Conservation (phyloP, 1,140 invertebrate species). For the Teleogryllus occipitalis region DNA sequence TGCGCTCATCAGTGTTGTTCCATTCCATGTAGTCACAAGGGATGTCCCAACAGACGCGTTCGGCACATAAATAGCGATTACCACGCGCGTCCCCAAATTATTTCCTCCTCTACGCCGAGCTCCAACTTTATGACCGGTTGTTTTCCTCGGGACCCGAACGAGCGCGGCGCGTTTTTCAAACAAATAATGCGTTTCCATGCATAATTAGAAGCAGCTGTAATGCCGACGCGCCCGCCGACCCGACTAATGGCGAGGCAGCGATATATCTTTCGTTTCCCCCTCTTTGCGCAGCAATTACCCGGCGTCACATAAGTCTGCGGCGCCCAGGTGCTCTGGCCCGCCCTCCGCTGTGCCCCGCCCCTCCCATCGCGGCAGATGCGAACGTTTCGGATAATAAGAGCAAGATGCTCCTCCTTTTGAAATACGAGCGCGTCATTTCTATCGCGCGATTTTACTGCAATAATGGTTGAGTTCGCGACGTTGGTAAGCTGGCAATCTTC, state of each 20-base stretch:
- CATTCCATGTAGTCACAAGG: no score
- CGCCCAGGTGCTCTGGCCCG: background rate
- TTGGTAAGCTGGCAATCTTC: no score
- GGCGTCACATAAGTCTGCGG: background rate
- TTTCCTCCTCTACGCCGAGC: background rate
- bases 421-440: no score
- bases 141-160: background rate
- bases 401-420: background rate
- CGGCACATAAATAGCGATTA: background rate
- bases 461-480: no score
- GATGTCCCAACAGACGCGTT: background rate
- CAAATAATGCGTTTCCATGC: background rate
- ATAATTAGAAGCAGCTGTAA: constrained; percentile 1
- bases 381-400: background rate
- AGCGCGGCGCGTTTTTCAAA: background rate
- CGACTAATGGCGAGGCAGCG: background rate
- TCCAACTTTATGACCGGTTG: background rate
- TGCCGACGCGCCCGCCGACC: background rate
- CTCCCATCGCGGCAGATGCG: no score
- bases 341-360: no score
- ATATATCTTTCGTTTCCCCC: background rate
- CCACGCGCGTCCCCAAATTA: background rate
- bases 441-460: no score
- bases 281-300: background rate
- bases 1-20: no score